Percentiles rank a stretch among this genome's conserved stretches.
phyloP scores from a whole-genome alignment of 2,113 vertebrate species.

The Tragelaphus buxtoni region DNA sequence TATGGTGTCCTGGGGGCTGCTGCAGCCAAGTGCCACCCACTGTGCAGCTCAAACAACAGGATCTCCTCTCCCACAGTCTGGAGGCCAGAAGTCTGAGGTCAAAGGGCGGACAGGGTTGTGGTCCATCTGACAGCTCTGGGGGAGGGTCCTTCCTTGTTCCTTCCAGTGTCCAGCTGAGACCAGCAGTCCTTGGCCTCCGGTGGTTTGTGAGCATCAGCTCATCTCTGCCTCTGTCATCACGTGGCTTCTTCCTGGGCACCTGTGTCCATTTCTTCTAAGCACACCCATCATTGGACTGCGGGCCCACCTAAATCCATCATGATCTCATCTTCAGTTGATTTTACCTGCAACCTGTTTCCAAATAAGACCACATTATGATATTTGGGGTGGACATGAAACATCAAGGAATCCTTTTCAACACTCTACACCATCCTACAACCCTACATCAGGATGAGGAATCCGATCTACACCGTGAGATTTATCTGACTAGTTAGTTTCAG shows the following conservation, averaged over 20 bases:
- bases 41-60: not conserved
- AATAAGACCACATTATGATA: accelerated
- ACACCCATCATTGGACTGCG: not conserved
- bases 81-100: not conserved
- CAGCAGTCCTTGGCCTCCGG: not conserved
- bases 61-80: accelerated
- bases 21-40: not conserved
- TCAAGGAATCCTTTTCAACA: too few species aligned
- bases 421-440: accelerated
- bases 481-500: accelerated
- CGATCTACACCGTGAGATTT: accelerated
- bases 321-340: too few species aligned
- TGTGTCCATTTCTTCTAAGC: not conserved
- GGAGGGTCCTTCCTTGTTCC: too few species aligned
- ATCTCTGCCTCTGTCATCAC: not conserved
- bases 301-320: accelerated
- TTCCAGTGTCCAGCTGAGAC: accelerated
- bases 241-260: accelerated
- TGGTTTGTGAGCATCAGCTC: not conserved
- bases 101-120: accelerated
- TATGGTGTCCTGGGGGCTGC: not conserved
- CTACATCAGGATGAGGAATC: not conserved
- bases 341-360: not conserved
- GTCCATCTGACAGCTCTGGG: too few species aligned
- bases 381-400: accelerated